Evolutionary conservation across 2,113 vertebrate species (phyloP).

Genomic region (Zosterops hypoxanthus): DNA sequence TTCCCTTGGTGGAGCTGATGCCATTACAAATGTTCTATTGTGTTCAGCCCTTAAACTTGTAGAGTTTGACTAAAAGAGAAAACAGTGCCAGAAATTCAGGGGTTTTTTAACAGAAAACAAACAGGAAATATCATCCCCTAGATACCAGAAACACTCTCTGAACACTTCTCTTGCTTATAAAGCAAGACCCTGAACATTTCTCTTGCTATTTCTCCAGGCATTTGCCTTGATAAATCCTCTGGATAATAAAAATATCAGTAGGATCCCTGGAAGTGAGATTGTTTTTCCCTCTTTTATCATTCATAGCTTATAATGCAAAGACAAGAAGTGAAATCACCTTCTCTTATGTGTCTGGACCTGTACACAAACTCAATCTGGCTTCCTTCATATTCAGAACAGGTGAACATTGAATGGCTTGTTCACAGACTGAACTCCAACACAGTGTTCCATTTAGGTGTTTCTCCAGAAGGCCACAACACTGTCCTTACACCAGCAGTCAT

Average conservation of each 20-base stretch:
- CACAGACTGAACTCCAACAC: background rate
- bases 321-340: background rate
- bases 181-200: background rate
- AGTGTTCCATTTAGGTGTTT: background rate
- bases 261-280: background rate
- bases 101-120: background rate
- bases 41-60: background rate
- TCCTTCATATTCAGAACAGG: background rate
- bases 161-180: background rate
- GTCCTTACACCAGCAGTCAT: background rate
- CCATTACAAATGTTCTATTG: background rate
- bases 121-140: background rate
- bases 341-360: background rate
- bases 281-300: background rate
- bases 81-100: background rate
- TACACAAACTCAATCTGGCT: background rate
- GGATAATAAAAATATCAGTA: background rate
- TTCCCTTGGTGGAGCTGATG: background rate
- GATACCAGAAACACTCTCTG: background rate
- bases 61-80: background rate
- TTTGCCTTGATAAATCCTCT: background rate
- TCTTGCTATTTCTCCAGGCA: background rate
- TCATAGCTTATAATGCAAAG: background rate
- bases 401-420: background rate
- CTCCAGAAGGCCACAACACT: background rate